A percentile compares a stretch with the other conserved stretches of the same genome.
Evolutionary conservation across 2,888 invertebrate species (phyloP).

Genomic region (Microctonus aethiopoides): DNA sequence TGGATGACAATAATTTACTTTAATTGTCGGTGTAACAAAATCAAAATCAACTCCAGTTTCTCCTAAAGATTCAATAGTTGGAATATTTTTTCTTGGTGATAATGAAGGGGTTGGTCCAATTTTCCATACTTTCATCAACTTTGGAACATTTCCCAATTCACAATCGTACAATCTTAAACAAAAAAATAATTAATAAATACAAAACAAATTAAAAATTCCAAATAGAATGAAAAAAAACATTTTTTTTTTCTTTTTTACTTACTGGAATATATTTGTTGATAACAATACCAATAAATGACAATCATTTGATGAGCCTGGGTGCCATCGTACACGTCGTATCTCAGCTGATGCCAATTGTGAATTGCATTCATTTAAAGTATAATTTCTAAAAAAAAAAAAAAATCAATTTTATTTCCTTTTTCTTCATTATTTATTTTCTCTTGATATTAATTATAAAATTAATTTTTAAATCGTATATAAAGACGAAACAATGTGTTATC

Average conservation of each 20-base stretch:
- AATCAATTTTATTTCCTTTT: too few relatives aligned
- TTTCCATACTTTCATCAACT: conserved; percentile 68
- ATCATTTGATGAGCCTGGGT: conserved; percentile 82
- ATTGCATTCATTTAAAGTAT: conserved; percentile 79
- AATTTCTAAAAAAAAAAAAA: conserved; percentile 70
- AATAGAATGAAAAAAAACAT: too few relatives aligned
- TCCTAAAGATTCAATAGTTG: conserved; percentile 74
- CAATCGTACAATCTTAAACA: conserved; percentile 63
- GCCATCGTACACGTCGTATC: conserved; percentile 84
- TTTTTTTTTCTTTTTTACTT: conserved; percentile 46
- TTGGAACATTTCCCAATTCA: conserved; percentile 60
- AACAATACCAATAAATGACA: conserved; percentile 83
- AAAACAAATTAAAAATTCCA: too few relatives aligned
- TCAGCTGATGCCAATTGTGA: conserved; percentile 73
- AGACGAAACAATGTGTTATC: not conserved
- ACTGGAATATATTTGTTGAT: conserved; percentile 89
- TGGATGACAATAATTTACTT: conserved; percentile 32
- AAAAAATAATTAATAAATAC: conserved; percentile 9
- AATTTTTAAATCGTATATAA: not conserved
- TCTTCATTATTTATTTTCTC: too few relatives aligned
- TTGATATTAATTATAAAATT: too few relatives aligned
- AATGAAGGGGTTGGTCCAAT: conserved; percentile 67
- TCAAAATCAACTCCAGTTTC: conserved; percentile 91
- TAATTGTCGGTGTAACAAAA: conserved; percentile 72
- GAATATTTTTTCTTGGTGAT: conserved; percentile 55